These are phyloP conservation scores for Sipha maydis DNA, from an alignment of 2,888 invertebrate species.

Conservation along the genomic window DNA sequence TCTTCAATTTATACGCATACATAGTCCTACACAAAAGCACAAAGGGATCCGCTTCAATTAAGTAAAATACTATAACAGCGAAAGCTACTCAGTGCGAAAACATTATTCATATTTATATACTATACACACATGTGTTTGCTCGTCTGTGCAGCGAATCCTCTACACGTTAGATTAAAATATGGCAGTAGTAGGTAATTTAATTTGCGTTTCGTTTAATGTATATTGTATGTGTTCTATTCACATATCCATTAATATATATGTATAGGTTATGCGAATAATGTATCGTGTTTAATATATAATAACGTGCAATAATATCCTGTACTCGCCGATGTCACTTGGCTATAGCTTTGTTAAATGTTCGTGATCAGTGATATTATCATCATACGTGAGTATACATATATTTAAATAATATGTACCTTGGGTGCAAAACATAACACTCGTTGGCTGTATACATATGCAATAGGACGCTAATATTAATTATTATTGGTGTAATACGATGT, in stretches of 20 bases:
- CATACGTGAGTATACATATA: too few relatives aligned
- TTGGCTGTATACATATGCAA: too few relatives aligned
- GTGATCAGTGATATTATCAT: too few relatives aligned
- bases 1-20: neutral
- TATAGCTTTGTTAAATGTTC: neutral
- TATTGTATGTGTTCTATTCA: too few relatives aligned
- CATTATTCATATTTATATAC: neutral
- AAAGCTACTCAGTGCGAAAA: neutral
- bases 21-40: neutral
- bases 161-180: neutral
- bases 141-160: neutral
- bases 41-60: neutral
- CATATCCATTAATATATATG: too few relatives aligned
- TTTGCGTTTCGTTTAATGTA: neutral
- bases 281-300: neutral
- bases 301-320: neutral
- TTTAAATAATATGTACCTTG: too few relatives aligned
- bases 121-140: neutral
- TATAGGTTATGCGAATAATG: neutral
- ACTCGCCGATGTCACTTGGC: neutral
- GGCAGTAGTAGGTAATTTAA: neutral
- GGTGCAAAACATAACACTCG: too few relatives aligned
- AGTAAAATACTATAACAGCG: neutral
- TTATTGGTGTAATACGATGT: neutral
- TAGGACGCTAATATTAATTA: neutral